These are phyloP conservation scores for Rostrhamus sociabilis DNA, from an alignment of 2,797 vertebrate genomes.

Conservation along the genomic window DNA sequence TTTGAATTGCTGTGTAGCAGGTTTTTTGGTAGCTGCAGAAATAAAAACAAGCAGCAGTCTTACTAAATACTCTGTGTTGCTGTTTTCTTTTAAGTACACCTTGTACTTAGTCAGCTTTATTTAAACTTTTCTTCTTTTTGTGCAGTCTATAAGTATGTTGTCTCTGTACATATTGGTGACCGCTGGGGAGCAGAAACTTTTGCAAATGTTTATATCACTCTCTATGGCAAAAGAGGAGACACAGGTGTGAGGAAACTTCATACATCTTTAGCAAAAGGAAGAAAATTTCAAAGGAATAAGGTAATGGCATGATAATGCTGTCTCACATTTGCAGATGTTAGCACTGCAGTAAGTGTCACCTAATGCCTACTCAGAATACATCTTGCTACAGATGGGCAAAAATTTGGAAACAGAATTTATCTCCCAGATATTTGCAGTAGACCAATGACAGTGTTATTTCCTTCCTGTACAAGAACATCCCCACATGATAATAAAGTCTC, in stretches of 20 bases:
- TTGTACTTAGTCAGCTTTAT: not conserved
- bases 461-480: not conserved
- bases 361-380: not conserved
- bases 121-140: not conserved
- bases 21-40: not conserved
- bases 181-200: conserved; percentile 69
- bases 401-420: not conserved
- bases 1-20: not conserved
- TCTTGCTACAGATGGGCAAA: not conserved
- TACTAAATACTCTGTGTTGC: not conserved
- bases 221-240: conserved; percentile 68
- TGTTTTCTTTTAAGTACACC: not conserved
- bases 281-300: conserved; percentile 69
- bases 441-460: not conserved
- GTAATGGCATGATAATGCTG: not conserved
- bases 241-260: conserved; percentile 61
- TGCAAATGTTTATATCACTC: conserved; percentile 64
- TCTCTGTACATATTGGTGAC: conserved; percentile 61
- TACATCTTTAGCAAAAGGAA: conserved; percentile 34
- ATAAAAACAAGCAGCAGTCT: not conserved
- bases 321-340: not conserved
- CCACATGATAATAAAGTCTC: not conserved
- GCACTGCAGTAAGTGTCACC: not conserved
- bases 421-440: not conserved
- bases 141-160: conserved; percentile 60